Evolutionary conservation across 2,797 vertebrate genomes (phyloP), one percentile per base, ranked within the genome.

Genomic region (Lagodon rhomboides): DNA sequence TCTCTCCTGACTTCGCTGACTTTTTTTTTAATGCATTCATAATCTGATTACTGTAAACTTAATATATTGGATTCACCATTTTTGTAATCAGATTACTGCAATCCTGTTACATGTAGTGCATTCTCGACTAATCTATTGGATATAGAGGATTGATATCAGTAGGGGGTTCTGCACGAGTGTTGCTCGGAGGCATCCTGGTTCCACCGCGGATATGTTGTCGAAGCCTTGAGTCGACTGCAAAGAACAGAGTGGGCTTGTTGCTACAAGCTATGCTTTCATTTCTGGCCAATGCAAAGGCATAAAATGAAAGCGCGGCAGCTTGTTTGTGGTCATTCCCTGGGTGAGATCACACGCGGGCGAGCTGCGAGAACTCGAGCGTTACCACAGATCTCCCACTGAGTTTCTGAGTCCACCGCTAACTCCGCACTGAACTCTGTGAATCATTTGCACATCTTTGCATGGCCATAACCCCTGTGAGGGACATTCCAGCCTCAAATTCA

Each of bases 231-330:
- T 71, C 53, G 77, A 73, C 79, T 85, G 83, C 75, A 83, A 73
- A 91, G 68, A 82, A 79, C 78, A 88, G 90, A 89, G 89, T 89
- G 87, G 90, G 88, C 81, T 90, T 83, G 80, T 89, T 77, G 90
- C 91, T 88, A 84, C 70, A 72, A 93, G 90, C 86, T 56, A 79
- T 38, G 53, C 91, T 91, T 93, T 92, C 73, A 91, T 94, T 92
- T 77, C 82, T 77, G 69, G 88, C 92, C 90, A 92, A 90, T 82
- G 69, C 82, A 78, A 77, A 91, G 84, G 76, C 86, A 84, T 85
- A 69, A 86, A 89, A 94, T 91, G 82, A 92, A 91, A 89, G 87
- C 71, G 16, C 38, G 56, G 86, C 70, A 73, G 85, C 86, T 82
- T 85, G 87, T 92, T 91, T 91, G 89, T 87, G 89, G 81, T 90